Base-by-base conservation (phyloP, 2,888 invertebrate genomes). In the Scaptomyza caliginosa region DNA sequence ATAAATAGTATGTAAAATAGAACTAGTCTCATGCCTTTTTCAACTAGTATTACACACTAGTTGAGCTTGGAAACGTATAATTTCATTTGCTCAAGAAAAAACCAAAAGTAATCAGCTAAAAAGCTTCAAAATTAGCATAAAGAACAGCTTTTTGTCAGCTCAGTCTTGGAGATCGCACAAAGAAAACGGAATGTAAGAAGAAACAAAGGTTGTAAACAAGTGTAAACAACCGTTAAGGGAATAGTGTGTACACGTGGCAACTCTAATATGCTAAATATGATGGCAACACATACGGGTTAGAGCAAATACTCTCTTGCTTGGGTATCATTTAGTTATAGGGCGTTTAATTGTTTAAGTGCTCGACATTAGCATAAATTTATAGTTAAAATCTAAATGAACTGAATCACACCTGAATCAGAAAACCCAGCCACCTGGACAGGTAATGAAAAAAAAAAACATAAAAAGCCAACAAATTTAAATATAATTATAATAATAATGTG, bases 231-330 rank as follows among this genome's bases (percentile, higher is more conserved):
- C 30, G 11, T 30, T 30, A n/a, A 19, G 52, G 19, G 21, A 30
- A 52, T 32, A 40, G 74, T 65, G 72, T 70, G 75, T 34, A 19
- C 75, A 69, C 72, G 72, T 65, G 72, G 45, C 45, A 59, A 23
- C 49, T 50, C 55, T 43, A 52, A 59, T 52, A 74, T 74, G 64
- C 49, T 59, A 59, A 67, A 51, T 39, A 42, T 38, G 32, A n/a
- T 68, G 51, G 34, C 30, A 68, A 21, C 39, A 30, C 10, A n/a
- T 21, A 19, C 42, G 34, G 24, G 49, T 55, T 49, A 13, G 5
- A 4, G n/a, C 2, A 13, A 13, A 19, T 21, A 26, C 1, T n/a
- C n/a, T n/a, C n/a, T 26, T 45, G 13, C 11, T 34, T n/a, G n/a
- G 24, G 8, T 32, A 45, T 21, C 32, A 24, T 42, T 58, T 32